phyloP scores from a whole-genome alignment of 2,888 invertebrate genomes.

The Barypeithes pellucidus region DNA sequence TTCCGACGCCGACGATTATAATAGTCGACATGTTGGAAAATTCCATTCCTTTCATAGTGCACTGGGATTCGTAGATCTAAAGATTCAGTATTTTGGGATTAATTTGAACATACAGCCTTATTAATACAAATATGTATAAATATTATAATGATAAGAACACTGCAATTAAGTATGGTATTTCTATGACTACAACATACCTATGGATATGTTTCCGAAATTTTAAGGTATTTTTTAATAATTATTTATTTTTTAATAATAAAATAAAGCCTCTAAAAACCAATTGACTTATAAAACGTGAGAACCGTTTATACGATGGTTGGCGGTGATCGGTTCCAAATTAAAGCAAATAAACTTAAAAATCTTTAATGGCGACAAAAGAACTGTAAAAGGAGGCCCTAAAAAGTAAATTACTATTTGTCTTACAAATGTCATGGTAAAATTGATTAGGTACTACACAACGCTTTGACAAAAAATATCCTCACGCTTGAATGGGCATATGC shows the following conservation, averaged over 20 bases:
- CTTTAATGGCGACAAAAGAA: conserved; percentile 44
- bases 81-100: too few relatives aligned
- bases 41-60: too few relatives aligned
- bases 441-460: conserved; percentile 37
- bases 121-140: too few relatives aligned
- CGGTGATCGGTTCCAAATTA: conserved; percentile 31
- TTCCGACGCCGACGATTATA: too few relatives aligned
- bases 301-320: conserved; percentile 29
- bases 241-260: too few relatives aligned
- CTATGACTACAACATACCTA: too few relatives aligned
- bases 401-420: conserved; percentile 50
- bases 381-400: conserved; percentile 46
- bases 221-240: background rate
- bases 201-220: too few relatives aligned
- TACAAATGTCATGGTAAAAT: conserved; percentile 46
- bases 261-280: background rate
- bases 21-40: too few relatives aligned
- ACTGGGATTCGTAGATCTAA: too few relatives aligned
- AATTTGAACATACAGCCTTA: too few relatives aligned
- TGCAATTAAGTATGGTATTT: too few relatives aligned
- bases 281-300: conserved; percentile 26
- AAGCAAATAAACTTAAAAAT: conserved; percentile 45
- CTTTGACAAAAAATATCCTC: conserved; percentile 45
- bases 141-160: too few relatives aligned
- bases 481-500: background rate